Evolutionary conservation across 2,888 invertebrate species (phyloP), one percentile per base, ranked within the genome.

Genomic region (Habroteleia sp.): DNA sequence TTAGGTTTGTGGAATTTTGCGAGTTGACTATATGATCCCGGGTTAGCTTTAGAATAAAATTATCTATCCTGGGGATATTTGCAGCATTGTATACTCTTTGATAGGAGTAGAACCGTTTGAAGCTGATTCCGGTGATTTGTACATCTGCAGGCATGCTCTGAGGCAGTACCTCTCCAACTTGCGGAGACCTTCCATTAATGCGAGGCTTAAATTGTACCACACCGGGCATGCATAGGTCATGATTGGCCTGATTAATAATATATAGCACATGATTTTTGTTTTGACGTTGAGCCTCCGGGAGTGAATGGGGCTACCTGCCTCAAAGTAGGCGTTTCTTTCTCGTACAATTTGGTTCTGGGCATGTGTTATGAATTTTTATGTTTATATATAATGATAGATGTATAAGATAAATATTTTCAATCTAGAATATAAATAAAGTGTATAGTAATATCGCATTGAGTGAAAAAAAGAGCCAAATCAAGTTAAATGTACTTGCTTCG

Each of bases 181-280:
- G 3, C 37, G 20, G 1, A 60, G 0, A 13, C 35, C 35, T 46
- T 60, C 46, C 37, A 60, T 46, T 2, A 7, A 3, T 5, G 13
- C 8, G 5, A 37, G 60, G 10, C 60, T 11, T 4, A 37, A 8
- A n/a, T 74, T 77, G 13, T 44, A 78, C 74, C 77, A 80, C 0
- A 76, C 65, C 0, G 29, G 71, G 11, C 72, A 77, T 0, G 50
- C 78, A 5, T 80, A 80, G 0, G 79, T 79, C 0, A 78, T 0
- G 0, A 80, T 73, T 0, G 79, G 77, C 16, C 79, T 52, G 0
- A 80, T 44, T 2, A 81, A 8, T 6, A 69, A 1, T 31, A 63
- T 23, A 7, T 79, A 80, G 8, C 73, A 78, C 0, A 79, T 37
- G 0, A 78, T 29, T 69, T 79, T 80, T n/a, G n/a, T n/a, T n/a